phyloP scores from a whole-genome alignment of 1,140 invertebrate genomes.

The Trigoniulus corallinus region DNA sequence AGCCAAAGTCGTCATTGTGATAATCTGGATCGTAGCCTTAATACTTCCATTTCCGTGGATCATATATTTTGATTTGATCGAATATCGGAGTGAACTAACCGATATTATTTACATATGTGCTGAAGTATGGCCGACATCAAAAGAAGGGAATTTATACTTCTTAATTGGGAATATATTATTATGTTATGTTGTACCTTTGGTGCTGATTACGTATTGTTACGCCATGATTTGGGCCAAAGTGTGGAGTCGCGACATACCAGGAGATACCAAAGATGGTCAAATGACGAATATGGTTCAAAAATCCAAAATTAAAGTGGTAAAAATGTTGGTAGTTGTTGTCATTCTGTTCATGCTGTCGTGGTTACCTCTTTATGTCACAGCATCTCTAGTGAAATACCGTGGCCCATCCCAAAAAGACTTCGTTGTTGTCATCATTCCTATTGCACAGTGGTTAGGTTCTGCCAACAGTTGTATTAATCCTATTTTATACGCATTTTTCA shows the following conservation, averaged over 20 bases:
- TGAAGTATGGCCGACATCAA: constrained; percentile 64
- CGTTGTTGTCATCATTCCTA: constrained; percentile 57
- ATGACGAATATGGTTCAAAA: constrained; percentile 42
- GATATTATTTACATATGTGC: constrained; percentile 41
- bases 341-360: constrained; percentile 86
- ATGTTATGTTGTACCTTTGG: constrained; percentile 84
- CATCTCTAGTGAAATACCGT: constrained; percentile 23
- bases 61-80: constrained; percentile 67
- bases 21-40: constrained; percentile 77
- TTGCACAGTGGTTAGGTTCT: constrained; percentile 89
- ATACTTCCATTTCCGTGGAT: constrained; percentile 74
- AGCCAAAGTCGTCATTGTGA: constrained; percentile 66
- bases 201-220: constrained; percentile 81
- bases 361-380: constrained; percentile 62
- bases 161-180: constrained; percentile 71
- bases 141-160: constrained; percentile 67
- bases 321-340: constrained; percentile 90
- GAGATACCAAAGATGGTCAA: constrained; percentile 74
- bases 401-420: constrained; percentile 41
- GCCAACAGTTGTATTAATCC: constrained; percentile 96
- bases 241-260: constrained; percentile 67
- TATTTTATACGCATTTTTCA: constrained; percentile 92
- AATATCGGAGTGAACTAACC: constrained; percentile 30
- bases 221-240: constrained; percentile 84
- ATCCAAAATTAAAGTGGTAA: constrained; percentile 64